These are phyloP conservation scores for Drosophila yakuba DNA, from an alignment of 1,140 invertebrate genomes.

Conservation along the genomic window DNA sequence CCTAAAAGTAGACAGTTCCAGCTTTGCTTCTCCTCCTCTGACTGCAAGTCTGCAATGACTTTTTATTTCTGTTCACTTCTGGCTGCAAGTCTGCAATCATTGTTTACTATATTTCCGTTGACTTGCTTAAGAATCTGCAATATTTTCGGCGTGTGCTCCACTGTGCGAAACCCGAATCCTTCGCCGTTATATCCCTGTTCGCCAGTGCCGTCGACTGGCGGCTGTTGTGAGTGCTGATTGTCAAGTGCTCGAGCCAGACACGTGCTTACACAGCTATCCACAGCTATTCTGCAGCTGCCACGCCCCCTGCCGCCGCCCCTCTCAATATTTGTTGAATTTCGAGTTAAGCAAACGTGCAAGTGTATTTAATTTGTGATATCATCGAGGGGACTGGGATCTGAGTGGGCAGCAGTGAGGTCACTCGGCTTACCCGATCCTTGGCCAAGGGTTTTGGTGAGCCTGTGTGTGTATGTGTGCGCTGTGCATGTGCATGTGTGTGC, in stretches of 20 bases:
- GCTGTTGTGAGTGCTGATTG: conserved; percentile 78
- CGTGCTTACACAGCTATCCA: conserved; percentile 68
- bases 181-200: conserved; percentile 34
- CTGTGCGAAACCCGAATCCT: conserved; percentile 17
- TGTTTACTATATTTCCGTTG: background rate
- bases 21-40: no score
- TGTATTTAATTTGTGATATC: conserved; percentile 73
- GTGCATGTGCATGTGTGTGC: conserved; percentile 6
- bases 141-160: background rate
- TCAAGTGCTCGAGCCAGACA: conserved; percentile 74
- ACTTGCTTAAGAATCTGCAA: background rate
- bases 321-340: conserved; percentile 57
- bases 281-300: conserved; percentile 20
- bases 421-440: conserved; percentile 4
- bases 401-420: conserved; percentile 3
- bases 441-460: background rate
- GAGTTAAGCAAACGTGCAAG: conserved; percentile 66
- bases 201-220: conserved; percentile 17
- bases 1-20: background rate
- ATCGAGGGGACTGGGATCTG: conserved; percentile 10
- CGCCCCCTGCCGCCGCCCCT: conserved; percentile 1
- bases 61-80: background rate
- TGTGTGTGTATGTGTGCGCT: conserved; percentile 6
- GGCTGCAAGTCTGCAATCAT: background rate
- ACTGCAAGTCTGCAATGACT: background rate